Evolutionary conservation across 2,888 invertebrate genomes (phyloP), one percentile per base, ranked within the genome.

Genomic region (Herminia tarsipennalis): DNA sequence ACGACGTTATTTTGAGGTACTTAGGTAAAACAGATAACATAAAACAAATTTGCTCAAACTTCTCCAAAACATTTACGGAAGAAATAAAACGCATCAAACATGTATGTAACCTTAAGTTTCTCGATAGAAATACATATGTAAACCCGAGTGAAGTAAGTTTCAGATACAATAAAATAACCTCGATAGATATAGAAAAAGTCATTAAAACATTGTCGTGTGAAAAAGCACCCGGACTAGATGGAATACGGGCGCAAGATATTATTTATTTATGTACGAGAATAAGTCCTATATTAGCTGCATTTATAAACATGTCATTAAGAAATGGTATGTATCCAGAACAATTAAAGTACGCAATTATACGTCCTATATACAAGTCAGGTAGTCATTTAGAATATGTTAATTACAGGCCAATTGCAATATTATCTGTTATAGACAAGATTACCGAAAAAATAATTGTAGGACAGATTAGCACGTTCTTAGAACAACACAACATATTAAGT

Each of bases 351-450:
- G 2, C 38, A n/a, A n/a, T 38, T 2, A 17, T 38, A 2, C 12
- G 38, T 4, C 38, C 28, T 1, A 38, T n/a, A n/a, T n/a, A n/a
- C n/a, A n/a, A n/a, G n/a, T n/a, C n/a, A n/a, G n/a, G n/a, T n/a
- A n/a, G n/a, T n/a, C n/a, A n/a, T n/a, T n/a, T n/a, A n/a, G n/a
- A n/a, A n/a, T n/a, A n/a, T n/a, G n/a, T n/a, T n/a, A n/a, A n/a
- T n/a, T n/a, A n/a, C n/a, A n/a, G n/a, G n/a, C n/a, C n/a, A n/a
- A n/a, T n/a, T n/a, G n/a, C n/a, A n/a, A n/a, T n/a, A n/a, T n/a
- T n/a, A n/a, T n/a, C n/a, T n/a, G n/a, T n/a, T n/a, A n/a, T n/a
- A 20, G 21, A 38, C 12, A 29, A 38, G 18, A 38, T 38, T 12
- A 5, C 14, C 1, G 38, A 38, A 22, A 38, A 38, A 21, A n/a